These are phyloP conservation scores for Hassar affinis DNA, from an alignment of 2,113 vertebrate genomes.

Conservation along the genomic window DNA sequence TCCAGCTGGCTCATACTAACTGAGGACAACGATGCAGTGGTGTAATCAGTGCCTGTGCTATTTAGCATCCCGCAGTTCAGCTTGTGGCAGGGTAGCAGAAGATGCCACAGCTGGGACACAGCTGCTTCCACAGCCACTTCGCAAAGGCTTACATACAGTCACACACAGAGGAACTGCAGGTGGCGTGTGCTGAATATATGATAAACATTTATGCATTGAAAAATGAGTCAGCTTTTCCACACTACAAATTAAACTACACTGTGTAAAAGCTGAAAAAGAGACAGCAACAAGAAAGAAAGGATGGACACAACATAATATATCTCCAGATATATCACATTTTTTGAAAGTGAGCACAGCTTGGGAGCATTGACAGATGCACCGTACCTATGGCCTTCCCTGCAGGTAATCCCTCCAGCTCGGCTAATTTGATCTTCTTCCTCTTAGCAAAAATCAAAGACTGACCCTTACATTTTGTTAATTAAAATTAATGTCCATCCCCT, in stretches of 20 bases:
- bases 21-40: constrained; percentile 23
- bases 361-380: constrained; percentile 19
- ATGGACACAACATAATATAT: constrained; percentile 11
- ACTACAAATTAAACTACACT: not conserved
- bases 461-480: constrained; percentile 78
- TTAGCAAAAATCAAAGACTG: constrained; percentile 62
- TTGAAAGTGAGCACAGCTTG: not conserved
- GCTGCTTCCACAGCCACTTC: constrained; percentile 14
- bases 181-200: constrained; percentile 5
- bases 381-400: constrained; percentile 33
- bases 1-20: not conserved
- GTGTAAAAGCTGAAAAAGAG: not conserved
- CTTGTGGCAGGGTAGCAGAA: constrained; percentile 50
- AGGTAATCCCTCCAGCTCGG: constrained; percentile 25
- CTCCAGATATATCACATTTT: not conserved
- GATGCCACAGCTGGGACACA: constrained; percentile 49
- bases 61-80: constrained; percentile 35
- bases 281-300: not conserved
- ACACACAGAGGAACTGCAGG: not conserved
- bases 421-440: constrained; percentile 52
- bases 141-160: not conserved
- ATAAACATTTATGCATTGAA: not conserved
- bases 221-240: not conserved
- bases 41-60: constrained; percentile 30
- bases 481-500: constrained; percentile 78